phyloP scores from a whole-genome alignment of 2,797 vertebrate species.

The Philypnodon macrostomus region DNA sequence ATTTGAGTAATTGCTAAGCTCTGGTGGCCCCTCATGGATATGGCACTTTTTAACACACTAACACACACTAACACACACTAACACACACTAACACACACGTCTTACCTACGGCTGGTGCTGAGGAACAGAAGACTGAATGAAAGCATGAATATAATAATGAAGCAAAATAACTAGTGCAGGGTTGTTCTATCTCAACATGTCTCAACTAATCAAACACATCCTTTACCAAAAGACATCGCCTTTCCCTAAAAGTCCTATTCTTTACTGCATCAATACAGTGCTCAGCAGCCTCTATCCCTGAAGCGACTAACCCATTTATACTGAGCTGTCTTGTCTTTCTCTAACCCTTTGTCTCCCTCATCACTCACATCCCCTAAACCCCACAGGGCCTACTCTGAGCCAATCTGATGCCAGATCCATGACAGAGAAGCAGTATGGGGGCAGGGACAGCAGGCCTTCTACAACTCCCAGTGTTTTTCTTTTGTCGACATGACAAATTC shows the following conservation, averaged over 20 bases:
- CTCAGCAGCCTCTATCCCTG: constrained; percentile 6
- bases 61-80: too few species aligned
- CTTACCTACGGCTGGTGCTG: too few species aligned
- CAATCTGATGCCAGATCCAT: constrained; percentile 45
- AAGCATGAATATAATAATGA: too few species aligned
- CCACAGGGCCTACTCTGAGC: constrained; percentile 37
- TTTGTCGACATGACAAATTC: constrained; percentile 56
- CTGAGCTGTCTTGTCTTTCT: constrained; percentile 15
- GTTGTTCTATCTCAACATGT: too few species aligned
- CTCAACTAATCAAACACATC: too few species aligned
- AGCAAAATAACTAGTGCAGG: too few species aligned
- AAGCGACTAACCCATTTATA: constrained; percentile 17
- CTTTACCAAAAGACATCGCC: too few species aligned
- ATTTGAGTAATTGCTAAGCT: too few species aligned
- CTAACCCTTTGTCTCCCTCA: constrained; percentile 37
- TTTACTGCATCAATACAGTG: constrained; percentile 3
- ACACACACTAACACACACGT: too few species aligned
- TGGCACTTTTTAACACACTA: too few species aligned
- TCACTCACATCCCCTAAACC: constrained; percentile 44
- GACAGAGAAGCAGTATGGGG: constrained; percentile 30
- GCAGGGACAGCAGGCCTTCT: constrained; percentile 34
- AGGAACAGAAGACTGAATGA: too few species aligned
- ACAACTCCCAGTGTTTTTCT: constrained; percentile 23
- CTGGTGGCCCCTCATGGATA: too few species aligned
- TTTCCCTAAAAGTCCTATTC: not conserved